A percentile compares a stretch with the other conserved stretches of the same genome.
Evolutionary conservation across 2,888 invertebrate species (phyloP).

Genomic region (Busseola fusca): DNA sequence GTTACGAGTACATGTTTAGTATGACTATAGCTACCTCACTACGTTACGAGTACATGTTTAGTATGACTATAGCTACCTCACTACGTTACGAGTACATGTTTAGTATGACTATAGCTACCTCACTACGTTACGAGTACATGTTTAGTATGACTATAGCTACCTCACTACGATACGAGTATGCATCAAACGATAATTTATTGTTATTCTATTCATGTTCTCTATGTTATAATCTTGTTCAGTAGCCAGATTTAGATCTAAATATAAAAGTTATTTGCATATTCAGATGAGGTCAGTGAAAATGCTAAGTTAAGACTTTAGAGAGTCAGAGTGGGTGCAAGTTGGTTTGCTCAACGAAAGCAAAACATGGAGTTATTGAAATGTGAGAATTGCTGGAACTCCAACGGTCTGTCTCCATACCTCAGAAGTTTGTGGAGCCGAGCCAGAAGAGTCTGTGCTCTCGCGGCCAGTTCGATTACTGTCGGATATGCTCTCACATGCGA

Average conservation of each 20-base stretch:
- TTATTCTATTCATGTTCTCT: constrained; percentile 1
- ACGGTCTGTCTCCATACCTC: not conserved
- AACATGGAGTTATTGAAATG: constrained; percentile 13
- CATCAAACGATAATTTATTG: not conserved
- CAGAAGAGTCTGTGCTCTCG: not conserved
- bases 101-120: too few relatives aligned
- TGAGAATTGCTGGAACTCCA: constrained; percentile 6
- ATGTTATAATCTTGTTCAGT: not conserved
- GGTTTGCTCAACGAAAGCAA: not conserved
- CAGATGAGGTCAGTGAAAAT: constrained; percentile 6
- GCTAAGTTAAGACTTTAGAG: not conserved
- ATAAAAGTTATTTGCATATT: constrained; percentile 25
- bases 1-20: too few relatives aligned
- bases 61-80: too few relatives aligned
- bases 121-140: too few relatives aligned
- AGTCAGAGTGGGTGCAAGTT: not conserved
- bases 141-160: not conserved
- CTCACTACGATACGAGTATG: not conserved
- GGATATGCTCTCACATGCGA: not conserved
- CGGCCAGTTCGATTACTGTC: constrained; percentile 4
- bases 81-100: too few relatives aligned
- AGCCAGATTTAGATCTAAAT: constrained; percentile 5
- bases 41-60: too few relatives aligned
- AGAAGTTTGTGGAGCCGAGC: constrained; percentile 1
- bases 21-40: too few relatives aligned